phyloP scores from a whole-genome alignment of 2,113 vertebrate genomes.

The Callospermophilus lateralis region DNA sequence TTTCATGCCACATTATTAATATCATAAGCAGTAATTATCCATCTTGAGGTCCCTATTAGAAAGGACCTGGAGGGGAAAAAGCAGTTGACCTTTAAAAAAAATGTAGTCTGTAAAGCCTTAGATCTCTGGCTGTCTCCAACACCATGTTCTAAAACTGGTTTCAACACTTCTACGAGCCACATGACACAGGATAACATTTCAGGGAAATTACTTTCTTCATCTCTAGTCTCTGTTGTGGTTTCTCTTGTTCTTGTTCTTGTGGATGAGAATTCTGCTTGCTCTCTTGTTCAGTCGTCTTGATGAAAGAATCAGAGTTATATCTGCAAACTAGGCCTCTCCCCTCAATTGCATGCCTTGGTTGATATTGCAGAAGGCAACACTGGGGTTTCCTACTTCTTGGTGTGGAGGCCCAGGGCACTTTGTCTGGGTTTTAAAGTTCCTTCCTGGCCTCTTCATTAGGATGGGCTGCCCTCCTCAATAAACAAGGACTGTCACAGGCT shows the following conservation, averaged over 20 bases:
- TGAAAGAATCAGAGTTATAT: not conserved
- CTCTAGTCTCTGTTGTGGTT: slow-evolving; percentile 11
- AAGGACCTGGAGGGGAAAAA: slow-evolving; percentile 22
- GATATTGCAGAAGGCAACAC: not conserved
- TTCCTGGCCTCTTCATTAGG: not conserved
- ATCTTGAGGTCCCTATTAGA: not conserved
- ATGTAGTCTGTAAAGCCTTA: slow-evolving; percentile 55
- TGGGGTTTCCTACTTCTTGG: not conserved
- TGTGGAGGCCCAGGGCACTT: not conserved
- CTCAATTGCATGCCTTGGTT: accelerated
- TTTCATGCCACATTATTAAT: slow-evolving; percentile 20
- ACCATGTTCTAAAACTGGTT: slow-evolving; percentile 52
- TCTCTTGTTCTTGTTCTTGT: not conserved
- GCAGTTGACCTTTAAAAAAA: slow-evolving; percentile 56
- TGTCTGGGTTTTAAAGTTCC: not conserved
- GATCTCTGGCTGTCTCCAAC: not conserved
- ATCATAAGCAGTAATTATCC: slow-evolving; percentile 35
- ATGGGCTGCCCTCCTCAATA: not conserved
- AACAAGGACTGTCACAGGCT: not conserved
- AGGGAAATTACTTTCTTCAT: slow-evolving; percentile 49
- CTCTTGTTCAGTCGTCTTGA: not conserved
- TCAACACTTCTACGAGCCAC: not conserved
- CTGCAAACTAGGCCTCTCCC: not conserved
- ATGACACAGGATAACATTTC: not conserved
- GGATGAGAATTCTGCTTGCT: not conserved